Conservation (phyloP, 1,140 invertebrate genomes). For the Batillaria attramentaria region DNA sequence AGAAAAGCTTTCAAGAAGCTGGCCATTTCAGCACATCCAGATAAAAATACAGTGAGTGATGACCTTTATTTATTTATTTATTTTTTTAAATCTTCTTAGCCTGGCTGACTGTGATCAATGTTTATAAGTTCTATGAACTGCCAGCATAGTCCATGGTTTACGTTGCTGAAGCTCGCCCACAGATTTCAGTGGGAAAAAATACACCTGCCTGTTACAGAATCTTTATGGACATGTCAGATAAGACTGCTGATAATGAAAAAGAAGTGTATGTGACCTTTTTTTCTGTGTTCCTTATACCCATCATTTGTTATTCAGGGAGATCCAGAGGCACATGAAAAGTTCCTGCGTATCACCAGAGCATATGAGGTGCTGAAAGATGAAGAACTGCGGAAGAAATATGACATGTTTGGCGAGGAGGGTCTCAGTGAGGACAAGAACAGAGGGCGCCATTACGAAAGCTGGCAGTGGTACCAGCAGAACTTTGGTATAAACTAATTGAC, state of each 20-base stretch:
- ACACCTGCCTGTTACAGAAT: no score
- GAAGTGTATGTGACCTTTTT: no score
- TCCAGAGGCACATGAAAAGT: slow-evolving; percentile 81
- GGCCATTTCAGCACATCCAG: slow-evolving; percentile 85
- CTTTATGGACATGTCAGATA: no score
- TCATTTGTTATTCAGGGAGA: slow-evolving; percentile 76
- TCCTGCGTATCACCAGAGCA: slow-evolving; percentile 84
- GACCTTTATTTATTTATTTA: background rate
- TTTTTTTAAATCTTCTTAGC: background rate
- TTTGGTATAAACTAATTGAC: slow-evolving; percentile 85
- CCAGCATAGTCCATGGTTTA: no score
- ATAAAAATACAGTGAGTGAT: slow-evolving; percentile 83
- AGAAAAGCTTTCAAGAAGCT: slow-evolving; percentile 87
- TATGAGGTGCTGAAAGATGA: slow-evolving; percentile 90
- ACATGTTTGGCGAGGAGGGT: slow-evolving; percentile 84
- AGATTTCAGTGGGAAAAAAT: no score
- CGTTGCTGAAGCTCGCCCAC: no score
- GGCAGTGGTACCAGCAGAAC: slow-evolving; percentile 86
- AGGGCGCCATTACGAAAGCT: slow-evolving; percentile 80
- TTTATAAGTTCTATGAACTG: slow-evolving; percentile 3
- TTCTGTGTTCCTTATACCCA: no score
- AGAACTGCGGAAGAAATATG: slow-evolving; percentile 84
- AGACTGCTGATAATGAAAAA: no score
- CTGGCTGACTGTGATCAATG: background rate
- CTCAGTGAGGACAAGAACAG: slow-evolving; percentile 75